Evolutionary conservation across 2,113 vertebrate genomes (phyloP), one percentile per base, ranked within the genome.

Genomic region (Rhinolophus ferrumequinum): DNA sequence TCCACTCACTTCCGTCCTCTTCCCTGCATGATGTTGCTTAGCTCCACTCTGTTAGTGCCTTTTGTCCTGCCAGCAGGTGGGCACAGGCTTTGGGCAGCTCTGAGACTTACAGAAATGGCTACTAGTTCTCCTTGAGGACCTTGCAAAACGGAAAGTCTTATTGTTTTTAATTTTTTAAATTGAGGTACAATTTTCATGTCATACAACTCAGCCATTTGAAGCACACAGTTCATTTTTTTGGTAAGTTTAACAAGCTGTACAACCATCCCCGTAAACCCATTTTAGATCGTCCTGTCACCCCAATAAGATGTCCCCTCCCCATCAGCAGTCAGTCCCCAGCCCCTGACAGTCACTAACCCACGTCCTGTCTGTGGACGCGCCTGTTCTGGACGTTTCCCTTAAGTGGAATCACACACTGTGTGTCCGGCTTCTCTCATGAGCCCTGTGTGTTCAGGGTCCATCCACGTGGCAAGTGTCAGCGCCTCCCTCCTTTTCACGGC

Each of bases 201-300:
- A 64, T 86, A 95, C 90, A 92, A 83, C 41, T 76, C 80, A 83
- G 22, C 33, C 38, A 26, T 54, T 84, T 97, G 72, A 91, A 89
- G 86, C 35, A 67, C 21, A 52, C 66, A 67, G 54, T 44, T 84
- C 19, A 58, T 12, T 6, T 85, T 50, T 50, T 26, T n/a, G 33
- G n/a, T 67, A 80, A 67, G 58, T 66, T 80, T 73, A 33, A 44
- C 2, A 33, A 52, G 26, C n/a, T 60, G 56, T 56, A 33, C 16
- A 38, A 24, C 26, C 1, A 33, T 47, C n/a, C 10, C 12, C 26
- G 3, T 28, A 54, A 92, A 35, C 30, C 38, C 30, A 18, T 67
- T 50, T 88, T 52, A 73, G 72, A 50, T 50, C 14, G 21, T 64
- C 26, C 30, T 16, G 1, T 72, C 21, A n/a, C 52, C 60, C 18